Percentiles rank a stretch among this genome's conserved stretches.
Evolutionary conservation across 2,888 invertebrate species (phyloP).

Genomic region (Eretmocerus hayati): DNA sequence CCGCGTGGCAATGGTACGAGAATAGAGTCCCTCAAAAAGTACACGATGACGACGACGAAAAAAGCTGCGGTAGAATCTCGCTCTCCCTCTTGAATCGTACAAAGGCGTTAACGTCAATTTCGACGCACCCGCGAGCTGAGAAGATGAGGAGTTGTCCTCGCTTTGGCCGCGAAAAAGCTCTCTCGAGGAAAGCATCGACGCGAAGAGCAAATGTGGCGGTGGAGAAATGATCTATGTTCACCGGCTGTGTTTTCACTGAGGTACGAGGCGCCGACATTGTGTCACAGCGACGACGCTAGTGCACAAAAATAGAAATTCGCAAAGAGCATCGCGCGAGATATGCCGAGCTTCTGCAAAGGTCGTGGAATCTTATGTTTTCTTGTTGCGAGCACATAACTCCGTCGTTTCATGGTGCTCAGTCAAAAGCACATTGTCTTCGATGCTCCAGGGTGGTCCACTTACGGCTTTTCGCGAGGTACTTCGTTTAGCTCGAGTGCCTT

Average conservation of each 20-base stretch:
- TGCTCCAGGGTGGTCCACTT: constrained; percentile 15
- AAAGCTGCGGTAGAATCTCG: no score
- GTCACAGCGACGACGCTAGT: no score
- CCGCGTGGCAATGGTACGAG: no score
- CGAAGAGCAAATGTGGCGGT: no score
- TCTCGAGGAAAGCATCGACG: neutral
- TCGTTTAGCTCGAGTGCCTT: no score
- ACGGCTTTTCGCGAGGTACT: no score
- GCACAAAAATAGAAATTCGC: no score
- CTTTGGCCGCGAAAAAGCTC: neutral
- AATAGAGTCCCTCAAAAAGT: no score
- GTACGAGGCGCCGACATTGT: no score
- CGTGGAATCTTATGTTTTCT: neutral
- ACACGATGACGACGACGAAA: no score
- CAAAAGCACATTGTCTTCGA: constrained; percentile 15
- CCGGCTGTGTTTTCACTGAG: no score
- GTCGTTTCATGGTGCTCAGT: constrained; percentile 8
- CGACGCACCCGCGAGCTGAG: constrained; percentile 14
- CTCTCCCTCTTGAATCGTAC: constrained; percentile 24
- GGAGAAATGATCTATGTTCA: no score
- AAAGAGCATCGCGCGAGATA: constrained; percentile 11
- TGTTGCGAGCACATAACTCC: constrained; percentile 11
- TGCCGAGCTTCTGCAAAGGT: neutral
- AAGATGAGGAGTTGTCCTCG: constrained; percentile 4
- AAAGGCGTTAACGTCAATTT: constrained; percentile 33